Evolutionary conservation across 2,797 vertebrate species (phyloP).

Genomic region (Mormyrops boulengeri): DNA sequence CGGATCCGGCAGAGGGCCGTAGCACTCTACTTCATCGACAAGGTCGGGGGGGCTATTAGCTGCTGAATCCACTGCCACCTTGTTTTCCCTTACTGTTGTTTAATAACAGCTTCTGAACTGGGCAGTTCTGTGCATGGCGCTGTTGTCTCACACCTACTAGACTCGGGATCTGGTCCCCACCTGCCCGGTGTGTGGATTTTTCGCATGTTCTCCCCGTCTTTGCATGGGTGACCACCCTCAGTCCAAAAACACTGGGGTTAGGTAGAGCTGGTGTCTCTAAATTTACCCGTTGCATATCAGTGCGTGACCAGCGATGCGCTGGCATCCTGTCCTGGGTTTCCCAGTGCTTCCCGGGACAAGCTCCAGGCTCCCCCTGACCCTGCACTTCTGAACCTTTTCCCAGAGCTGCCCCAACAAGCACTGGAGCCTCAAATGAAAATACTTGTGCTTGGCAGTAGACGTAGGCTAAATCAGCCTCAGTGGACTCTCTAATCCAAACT

Average conservation of each 20-base stretch:
- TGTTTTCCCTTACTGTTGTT: background rate
- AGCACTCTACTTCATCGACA: slow-evolving; percentile 75
- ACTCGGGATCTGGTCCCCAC: background rate
- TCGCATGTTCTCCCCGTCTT: background rate
- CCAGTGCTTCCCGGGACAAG: background rate
- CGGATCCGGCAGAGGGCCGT: slow-evolving; percentile 73
- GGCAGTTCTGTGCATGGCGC: background rate
- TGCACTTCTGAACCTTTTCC: background rate
- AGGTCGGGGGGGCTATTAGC: slow-evolving; percentile 46
- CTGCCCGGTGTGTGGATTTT: background rate
- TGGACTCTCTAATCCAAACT: background rate
- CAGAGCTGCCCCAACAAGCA: background rate
- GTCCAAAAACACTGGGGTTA: background rate
- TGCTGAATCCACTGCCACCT: background rate
- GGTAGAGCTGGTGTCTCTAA: background rate
- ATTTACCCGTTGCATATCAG: background rate
- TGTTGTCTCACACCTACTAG: background rate
- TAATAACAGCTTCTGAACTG: background rate
- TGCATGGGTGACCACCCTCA: background rate
- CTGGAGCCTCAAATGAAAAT: background rate
- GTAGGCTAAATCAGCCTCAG: background rate
- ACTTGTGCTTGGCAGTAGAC: background rate
- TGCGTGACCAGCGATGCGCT: background rate
- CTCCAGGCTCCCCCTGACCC: background rate
- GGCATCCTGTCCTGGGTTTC: background rate